A percentile compares a stretch with the other conserved stretches of the same genome.
phyloP scores from a whole-genome alignment of 2,888 invertebrate species.

The Hirudinaria manillensis region DNA sequence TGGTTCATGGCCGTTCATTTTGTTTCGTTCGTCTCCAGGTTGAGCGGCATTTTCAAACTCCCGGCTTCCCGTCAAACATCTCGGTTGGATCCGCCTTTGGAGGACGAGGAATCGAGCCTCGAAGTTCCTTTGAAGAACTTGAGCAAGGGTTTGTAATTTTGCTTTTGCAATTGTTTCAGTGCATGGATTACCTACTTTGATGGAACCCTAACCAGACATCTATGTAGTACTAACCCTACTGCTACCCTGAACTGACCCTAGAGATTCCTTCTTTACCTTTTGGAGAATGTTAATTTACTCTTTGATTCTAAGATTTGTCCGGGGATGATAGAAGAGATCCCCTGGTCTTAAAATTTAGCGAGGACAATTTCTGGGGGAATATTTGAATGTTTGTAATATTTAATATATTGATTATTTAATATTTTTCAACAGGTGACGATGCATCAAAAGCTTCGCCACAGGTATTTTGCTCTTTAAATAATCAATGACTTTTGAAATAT shows the following conservation, averaged over 20 bases:
- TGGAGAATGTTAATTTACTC: too few relatives aligned
- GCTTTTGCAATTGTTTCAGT: background rate
- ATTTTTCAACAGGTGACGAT: background rate
- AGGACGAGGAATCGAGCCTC: background rate
- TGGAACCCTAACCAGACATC: background rate
- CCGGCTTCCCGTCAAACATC: constrained; percentile 6
- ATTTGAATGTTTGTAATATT: too few relatives aligned
- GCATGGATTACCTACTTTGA: background rate
- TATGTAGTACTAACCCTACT: background rate
- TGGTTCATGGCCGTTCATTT: too few relatives aligned
- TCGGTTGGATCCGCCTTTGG: constrained; percentile 14
- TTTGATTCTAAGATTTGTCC: too few relatives aligned
- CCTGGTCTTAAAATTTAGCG: too few relatives aligned
- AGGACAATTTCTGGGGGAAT: too few relatives aligned
- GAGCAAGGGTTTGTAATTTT: background rate
- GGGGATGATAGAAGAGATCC: too few relatives aligned
- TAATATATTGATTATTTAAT: too few relatives aligned
- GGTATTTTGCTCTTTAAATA: background rate
- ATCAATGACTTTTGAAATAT: too few relatives aligned
- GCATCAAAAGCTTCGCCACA: background rate
- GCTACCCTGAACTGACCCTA: too few relatives aligned
- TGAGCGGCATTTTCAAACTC: constrained; percentile 14
- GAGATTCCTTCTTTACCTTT: too few relatives aligned
- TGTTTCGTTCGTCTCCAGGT: too few relatives aligned
- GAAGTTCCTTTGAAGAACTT: background rate